Base-by-base conservation (phyloP, 1,140 invertebrate genomes). In the Sipha flava region DNA sequence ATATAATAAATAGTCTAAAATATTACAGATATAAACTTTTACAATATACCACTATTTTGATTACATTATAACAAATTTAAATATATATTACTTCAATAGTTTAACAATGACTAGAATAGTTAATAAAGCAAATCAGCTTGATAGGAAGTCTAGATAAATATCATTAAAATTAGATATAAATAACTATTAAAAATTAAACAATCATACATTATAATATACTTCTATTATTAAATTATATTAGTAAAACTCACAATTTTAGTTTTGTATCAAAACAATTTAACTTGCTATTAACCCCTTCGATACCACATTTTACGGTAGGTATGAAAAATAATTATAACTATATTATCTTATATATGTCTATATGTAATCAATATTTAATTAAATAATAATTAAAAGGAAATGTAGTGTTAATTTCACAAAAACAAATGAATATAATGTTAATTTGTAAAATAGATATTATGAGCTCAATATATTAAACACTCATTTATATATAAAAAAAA, bases 81-180 rank as follows among this genome's bases (percentile, higher is more conserved):
- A 75, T 16, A 75, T 75, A 75, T 34, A 72, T 72, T 72, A 72
- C 29, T 75, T 75, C 23, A 75, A 75, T 9, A 52, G 18, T 52
- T 34, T 75, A 75, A 75, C 70, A 75, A 54, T 75, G 70, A 75
- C 70, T 75, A 75, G 70, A 75, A 75, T 75, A 70, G n/a, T 37
- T 40, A 40, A 66, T 66, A 47, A 29, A 47, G 54, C 49, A 75
- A 34, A 75, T n/a, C 5, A 34, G 49, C 31, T 75, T 34, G 45
- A 47, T 34, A 72, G 70, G 16, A 34, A 52, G 31, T 52, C 10
- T 37, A 31, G 10, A 37, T 49, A 75, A 34, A 75, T 23, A 54
- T 26, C n/a, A n/a, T n/a, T 37, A 75, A 54, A 34, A 4, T 37
- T 75, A 12, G 2, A 18, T 34, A 54, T 37, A n/a, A 14, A 34